Evolutionary conservation across 2,113 vertebrate species (phyloP), one percentile per base, ranked within the genome.

Genomic region (Brachyhypopomus gauderio): DNA sequence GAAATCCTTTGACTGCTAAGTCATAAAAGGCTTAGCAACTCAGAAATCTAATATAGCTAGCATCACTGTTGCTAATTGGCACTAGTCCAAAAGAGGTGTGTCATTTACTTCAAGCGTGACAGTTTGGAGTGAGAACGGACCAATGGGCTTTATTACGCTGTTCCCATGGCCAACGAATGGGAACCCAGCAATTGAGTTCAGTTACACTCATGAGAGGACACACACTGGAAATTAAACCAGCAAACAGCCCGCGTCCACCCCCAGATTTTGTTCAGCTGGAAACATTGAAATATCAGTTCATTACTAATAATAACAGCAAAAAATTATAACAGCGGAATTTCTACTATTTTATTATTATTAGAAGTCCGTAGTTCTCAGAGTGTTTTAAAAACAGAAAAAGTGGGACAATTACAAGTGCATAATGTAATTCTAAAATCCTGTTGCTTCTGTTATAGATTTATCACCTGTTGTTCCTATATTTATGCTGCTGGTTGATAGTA

Each of bases 401-500:
- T 3, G 45, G 12, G 12, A 52, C 11, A 14, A 14, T 52, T 52
- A 11, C 7, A 38, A 5, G 5, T 41, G 41, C 41, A 9, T 41
- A 4, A 41, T 41, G 41, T 41, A 14, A 52, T 52, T 30, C 30
- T 30, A 52, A 14, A 52, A 52, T 52, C 8, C 12, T 52, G 12
- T 52, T 52, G 45, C 45, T 16, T 30, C 27, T 17, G 11, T 64
- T 36, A 36, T 67, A 6, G 9, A 12, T 67, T 36, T 34, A 66
- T 17, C 2, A 36, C 64, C 72, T 45, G 69, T n/a, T 52, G 12
- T 75, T 16, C 5, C 56, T 74, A 58, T 16, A 75, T 67, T 62
- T 56, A 78, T 58, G 72, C 78, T 79, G 82, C 82, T 84, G 34
- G 41, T 72, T 58, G 30, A 75, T 80, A 84, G 72, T 81, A 70